Evolutionary conservation across 2,797 vertebrate species (phyloP), one percentile per base, ranked within the genome.

Genomic region (Acrocephalus scirpaceus): DNA sequence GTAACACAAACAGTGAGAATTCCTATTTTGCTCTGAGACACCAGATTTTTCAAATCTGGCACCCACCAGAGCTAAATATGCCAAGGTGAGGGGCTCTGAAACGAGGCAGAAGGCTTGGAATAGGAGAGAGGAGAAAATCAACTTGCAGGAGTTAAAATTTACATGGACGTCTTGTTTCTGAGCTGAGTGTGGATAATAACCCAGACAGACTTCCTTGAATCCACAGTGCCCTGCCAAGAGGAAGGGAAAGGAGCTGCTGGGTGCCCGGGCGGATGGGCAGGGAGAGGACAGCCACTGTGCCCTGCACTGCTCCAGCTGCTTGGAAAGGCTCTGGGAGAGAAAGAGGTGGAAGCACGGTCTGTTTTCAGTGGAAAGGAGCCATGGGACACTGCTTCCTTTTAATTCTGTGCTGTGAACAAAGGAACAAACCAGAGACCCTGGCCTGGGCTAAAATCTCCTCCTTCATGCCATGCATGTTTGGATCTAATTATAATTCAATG

Each of bases 1-100:
- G 11, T 25, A 61, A 25, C 21, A 34, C 2, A 23, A 72, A 30
- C n/a, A 15, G 4, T 5, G 0, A 1, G n/a, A 38, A 29, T 16
- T 17, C 47, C 36, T 21, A 0, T 5, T 51, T 21, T 34, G 61
- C 57, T 44, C 61, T 4, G 9, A 17, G 51, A 62, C 9, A 30
- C 7, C 34, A 11, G 30, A 22, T 30, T 40, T 40, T 60, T 16
- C 26, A 29, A 25, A 36, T 7, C 57, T 23, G 57, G 61, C 16
- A 45, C 61, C 17, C 9, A 34, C 10, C 77, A 40, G 54, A 47
- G 51, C 34, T 32, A 8, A 42, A 8, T 30, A 53, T 0, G 19
- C 12, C 67, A 30, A 47, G 53, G 38, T 3, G n/a, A 57, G 26
- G 29, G 45, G 5, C 29, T 54, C 65, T 62, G 6, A 29, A 30